phyloP scores from a whole-genome alignment of 1,140 invertebrate species.

The Doryteuthis pealeii region DNA sequence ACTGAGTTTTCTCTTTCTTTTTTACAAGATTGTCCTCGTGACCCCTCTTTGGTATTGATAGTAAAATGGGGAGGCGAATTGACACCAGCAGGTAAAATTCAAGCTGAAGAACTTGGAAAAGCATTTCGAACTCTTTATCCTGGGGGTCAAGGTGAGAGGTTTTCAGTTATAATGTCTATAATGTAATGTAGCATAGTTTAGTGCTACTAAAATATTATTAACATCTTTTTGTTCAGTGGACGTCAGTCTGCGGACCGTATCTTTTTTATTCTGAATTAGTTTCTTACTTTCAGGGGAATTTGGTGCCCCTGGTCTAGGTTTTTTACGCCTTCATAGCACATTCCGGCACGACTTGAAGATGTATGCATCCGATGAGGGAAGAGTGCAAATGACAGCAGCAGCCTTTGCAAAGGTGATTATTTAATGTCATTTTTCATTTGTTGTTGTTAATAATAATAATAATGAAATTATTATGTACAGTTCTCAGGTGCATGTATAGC shows the following conservation, averaged over 20 bases:
- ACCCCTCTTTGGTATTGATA: conserved; percentile 69
- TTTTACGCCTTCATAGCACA: conserved; percentile 93
- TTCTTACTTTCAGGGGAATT: conserved; percentile 44
- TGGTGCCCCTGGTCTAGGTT: conserved; percentile 74
- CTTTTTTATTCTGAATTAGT: too few relatives aligned
- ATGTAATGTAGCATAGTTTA: background rate
- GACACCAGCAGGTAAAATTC: conserved; percentile 90
- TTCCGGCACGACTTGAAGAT: conserved; percentile 99
- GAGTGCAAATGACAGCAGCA: conserved; percentile 99
- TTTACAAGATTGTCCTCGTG: conserved; percentile 33
- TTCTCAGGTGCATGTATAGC: too few relatives aligned
- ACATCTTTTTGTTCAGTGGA: background rate
- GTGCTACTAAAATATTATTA: background rate
- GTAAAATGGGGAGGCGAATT: conserved; percentile 99
- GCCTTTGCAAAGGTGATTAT: conserved; percentile 89
- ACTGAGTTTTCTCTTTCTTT: too few relatives aligned
- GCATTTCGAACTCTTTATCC: conserved; percentile 99
- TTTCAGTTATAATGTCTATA: background rate
- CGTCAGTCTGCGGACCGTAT: too few relatives aligned
- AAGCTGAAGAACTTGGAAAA: conserved; percentile 95
- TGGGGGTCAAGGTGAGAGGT: conserved; percentile 61
- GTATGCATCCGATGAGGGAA: conserved; percentile 97
- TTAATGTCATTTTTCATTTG: too few relatives aligned
- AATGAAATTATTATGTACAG: too few relatives aligned
- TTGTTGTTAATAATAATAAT: too few relatives aligned